phyloP scores from a whole-genome alignment of 2,888 invertebrate genomes.

The Eledona agricola region DNA sequence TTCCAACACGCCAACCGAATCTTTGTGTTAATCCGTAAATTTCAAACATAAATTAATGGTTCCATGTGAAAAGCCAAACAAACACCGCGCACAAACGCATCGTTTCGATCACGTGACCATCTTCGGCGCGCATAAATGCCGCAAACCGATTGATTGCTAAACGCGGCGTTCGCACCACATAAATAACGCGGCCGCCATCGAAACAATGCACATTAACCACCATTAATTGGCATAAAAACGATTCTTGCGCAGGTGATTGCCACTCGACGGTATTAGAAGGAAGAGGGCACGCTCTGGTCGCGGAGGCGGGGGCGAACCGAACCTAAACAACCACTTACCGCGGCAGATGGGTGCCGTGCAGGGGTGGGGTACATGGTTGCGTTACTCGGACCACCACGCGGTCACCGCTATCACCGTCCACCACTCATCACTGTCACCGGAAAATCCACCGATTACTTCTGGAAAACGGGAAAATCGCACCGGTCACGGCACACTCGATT shows the following conservation, averaged over 20 bases:
- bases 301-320: constrained; percentile 26
- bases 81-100: too few species aligned
- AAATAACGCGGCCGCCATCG: too few species aligned
- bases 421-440: constrained; percentile 40
- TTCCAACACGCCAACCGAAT: too few species aligned
- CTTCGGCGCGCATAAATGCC: too few species aligned
- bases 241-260: constrained; percentile 40
- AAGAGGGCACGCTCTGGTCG: constrained; percentile 40
- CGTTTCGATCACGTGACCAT: too few species aligned
- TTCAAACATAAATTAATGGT: too few species aligned
- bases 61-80: too few species aligned
- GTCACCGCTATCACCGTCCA: constrained; percentile 47
- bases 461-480: not conserved
- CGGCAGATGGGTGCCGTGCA: constrained; percentile 78
- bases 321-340: constrained; percentile 68
- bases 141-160: too few species aligned
- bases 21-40: too few species aligned
- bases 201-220: too few species aligned
- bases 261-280: constrained; percentile 41
- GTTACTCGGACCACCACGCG: constrained; percentile 16
- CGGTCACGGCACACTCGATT: constrained; percentile 38
- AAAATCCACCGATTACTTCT: constrained; percentile 14
- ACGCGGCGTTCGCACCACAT: too few species aligned
- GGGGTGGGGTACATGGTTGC: constrained; percentile 76
- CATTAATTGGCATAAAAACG: too few species aligned